phyloP scores from a whole-genome alignment of 2,797 vertebrate genomes.

The Ambastaia sidthimunki region DNA sequence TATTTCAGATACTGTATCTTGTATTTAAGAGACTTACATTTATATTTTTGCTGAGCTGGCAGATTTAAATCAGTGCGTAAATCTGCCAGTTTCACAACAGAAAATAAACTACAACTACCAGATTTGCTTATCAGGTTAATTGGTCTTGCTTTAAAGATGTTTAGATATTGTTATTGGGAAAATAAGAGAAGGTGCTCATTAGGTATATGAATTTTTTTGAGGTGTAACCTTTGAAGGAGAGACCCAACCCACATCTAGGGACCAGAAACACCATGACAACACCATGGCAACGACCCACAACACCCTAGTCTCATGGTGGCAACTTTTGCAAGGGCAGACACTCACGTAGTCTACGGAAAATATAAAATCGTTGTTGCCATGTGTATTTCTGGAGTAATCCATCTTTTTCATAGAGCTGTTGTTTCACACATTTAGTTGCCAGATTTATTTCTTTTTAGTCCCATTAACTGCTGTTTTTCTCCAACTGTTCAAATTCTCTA shows the following conservation, averaged over 20 bases:
- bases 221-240: not conserved
- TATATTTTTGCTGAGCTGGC: too few species aligned
- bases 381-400: not conserved
- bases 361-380: not conserved
- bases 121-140: not conserved
- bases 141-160: not conserved
- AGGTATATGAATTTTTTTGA: not conserved
- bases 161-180: not conserved
- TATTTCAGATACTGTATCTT: too few species aligned
- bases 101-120: too few species aligned
- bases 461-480: slow-evolving; percentile 38
- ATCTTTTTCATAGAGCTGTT: not conserved
- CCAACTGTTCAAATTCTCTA: slow-evolving; percentile 27
- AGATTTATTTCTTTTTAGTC: slow-evolving; percentile 26
- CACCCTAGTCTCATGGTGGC: not conserved
- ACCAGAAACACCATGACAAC: not conserved
- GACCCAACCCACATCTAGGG: not conserved
- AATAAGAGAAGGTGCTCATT: not conserved
- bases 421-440: slow-evolving; percentile 13
- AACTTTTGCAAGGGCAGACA: slow-evolving; percentile 12
- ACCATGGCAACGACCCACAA: not conserved
- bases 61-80: too few species aligned
- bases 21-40: too few species aligned
- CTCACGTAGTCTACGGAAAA: not conserved
- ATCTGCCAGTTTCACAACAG: too few species aligned